Evolutionary conservation across 2,888 invertebrate genomes (phyloP).

Genomic region (Sturmia bella): DNA sequence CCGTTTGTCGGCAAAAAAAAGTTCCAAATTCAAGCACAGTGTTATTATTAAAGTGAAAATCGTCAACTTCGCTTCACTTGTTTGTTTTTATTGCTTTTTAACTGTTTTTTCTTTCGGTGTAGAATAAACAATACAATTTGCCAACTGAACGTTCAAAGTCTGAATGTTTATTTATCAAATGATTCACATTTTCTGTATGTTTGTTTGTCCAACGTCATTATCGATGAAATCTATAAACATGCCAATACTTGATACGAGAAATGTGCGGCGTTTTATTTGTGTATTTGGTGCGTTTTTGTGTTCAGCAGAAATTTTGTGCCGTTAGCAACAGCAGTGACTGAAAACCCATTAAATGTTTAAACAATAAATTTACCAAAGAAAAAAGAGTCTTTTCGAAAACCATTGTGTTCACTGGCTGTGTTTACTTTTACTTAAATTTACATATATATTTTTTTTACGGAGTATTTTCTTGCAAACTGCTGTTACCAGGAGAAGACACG

Average conservation of each 20-base stretch:
- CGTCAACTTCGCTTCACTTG: too few relatives aligned
- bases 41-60: background rate
- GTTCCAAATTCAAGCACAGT: too few relatives aligned
- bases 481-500: background rate
- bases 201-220: constrained; percentile 18
- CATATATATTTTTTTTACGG: background rate
- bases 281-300: background rate
- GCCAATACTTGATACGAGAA: constrained; percentile 45
- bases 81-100: too few relatives aligned
- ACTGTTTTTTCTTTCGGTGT: too few relatives aligned
- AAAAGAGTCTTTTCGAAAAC: too few relatives aligned
- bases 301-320: background rate
- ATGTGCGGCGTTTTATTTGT: constrained; percentile 21
- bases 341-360: background rate
- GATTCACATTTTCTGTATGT: background rate
- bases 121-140: too few relatives aligned
- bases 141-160: too few relatives aligned
- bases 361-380: background rate
- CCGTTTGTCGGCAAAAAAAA: too few relatives aligned
- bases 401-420: too few relatives aligned
- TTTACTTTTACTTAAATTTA: background rate
- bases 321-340: background rate
- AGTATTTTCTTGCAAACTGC: background rate
- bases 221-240: constrained; percentile 44
- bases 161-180: too few relatives aligned